A percentile compares a stretch with the other conserved stretches of the same genome.
phyloP scores from a whole-genome alignment of 2,113 vertebrate species.

The Rhea americana region DNA sequence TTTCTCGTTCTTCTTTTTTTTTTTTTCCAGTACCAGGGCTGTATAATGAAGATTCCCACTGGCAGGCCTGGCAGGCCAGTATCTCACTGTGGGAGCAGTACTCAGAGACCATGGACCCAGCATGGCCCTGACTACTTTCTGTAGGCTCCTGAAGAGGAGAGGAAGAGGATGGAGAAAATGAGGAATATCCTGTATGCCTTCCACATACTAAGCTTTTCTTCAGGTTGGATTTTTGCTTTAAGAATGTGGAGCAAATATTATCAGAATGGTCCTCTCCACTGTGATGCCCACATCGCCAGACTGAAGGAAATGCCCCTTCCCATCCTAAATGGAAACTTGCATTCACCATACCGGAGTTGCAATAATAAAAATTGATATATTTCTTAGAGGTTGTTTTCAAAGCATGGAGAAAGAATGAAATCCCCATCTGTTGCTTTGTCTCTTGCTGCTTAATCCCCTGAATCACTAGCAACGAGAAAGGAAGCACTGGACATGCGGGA shows the following conservation, averaged over 20 bases:
- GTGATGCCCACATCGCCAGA: neutral
- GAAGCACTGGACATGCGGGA: neutral
- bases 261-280: neutral
- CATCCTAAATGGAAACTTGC: neutral
- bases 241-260: neutral
- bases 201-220: neutral
- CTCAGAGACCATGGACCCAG: neutral
- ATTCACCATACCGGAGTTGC: neutral
- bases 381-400: conserved; percentile 8
- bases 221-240: neutral
- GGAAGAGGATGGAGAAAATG: neutral
- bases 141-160: neutral
- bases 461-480: conserved; percentile 1
- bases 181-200: fast-evolving
- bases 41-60: neutral
- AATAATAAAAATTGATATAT: neutral
- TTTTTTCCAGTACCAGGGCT: neutral
- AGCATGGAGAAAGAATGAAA: conserved; percentile 36
- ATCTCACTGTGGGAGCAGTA: neutral
- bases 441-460: conserved; percentile 35
- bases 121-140: neutral
- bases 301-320: neutral
- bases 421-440: conserved; percentile 55
- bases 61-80: neutral
- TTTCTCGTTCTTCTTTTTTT: neutral